These are phyloP conservation scores for Boulengeromyrus knoepffleri DNA, from an alignment of 2,113 vertebrate species.

Conservation along the genomic window DNA sequence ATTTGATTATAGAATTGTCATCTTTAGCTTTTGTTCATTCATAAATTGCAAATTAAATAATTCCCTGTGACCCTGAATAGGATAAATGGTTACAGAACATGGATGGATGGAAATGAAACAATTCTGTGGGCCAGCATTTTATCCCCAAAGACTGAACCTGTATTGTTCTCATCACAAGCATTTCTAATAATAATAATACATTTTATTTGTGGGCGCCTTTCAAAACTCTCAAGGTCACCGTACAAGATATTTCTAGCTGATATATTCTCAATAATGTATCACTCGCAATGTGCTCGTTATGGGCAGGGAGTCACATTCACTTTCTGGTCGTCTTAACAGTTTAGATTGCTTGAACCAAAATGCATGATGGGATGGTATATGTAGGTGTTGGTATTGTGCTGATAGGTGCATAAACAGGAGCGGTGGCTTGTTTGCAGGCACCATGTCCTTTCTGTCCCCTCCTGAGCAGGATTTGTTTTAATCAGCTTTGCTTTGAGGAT, in stretches of 20 bases:
- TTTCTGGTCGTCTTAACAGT: background rate
- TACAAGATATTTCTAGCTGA: background rate
- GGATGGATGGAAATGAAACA: background rate
- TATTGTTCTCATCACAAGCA: background rate
- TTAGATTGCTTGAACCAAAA: background rate
- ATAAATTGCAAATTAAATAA: background rate
- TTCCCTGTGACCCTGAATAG: background rate
- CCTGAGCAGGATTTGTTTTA: slow-evolving; percentile 2
- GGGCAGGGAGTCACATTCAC: background rate
- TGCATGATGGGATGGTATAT: background rate
- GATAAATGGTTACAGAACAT: background rate
- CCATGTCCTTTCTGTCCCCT: background rate
- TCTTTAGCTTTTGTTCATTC: background rate
- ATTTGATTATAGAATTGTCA: background rate
- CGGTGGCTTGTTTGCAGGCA: background rate
- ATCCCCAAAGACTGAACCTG: background rate
- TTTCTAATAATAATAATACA: background rate
- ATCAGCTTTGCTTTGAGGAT: background rate
- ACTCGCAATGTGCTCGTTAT: background rate
- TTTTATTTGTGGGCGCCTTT: no score
- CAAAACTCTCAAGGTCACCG: no score
- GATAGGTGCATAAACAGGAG: background rate
- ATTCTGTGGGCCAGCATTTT: background rate
- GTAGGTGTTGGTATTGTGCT: background rate
- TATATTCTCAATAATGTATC: background rate